A percentile compares a stretch with the other conserved stretches of the same genome.
Conservation (phyloP, 2,888 invertebrate species). For the Hermaeophaga mercurialis region DNA sequence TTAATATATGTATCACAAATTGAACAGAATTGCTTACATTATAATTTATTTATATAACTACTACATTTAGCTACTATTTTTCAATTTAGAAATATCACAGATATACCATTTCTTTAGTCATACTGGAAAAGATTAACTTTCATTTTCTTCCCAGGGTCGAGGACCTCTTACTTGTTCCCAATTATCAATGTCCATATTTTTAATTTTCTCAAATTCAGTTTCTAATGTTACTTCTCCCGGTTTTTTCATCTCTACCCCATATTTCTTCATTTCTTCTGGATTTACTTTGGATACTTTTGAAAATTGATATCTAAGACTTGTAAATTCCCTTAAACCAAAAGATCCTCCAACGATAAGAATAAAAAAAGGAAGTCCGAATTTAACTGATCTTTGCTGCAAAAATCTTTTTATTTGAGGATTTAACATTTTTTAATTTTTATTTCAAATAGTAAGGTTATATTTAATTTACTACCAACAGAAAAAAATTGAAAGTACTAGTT, state of each 20-base stretch:
- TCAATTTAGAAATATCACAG: background rate
- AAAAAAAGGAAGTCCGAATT: constrained; percentile 75
- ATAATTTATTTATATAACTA: no score
- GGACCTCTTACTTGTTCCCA: constrained; percentile 88
- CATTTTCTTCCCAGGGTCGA: constrained; percentile 80
- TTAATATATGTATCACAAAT: no score
- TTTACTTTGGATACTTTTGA: constrained; percentile 62
- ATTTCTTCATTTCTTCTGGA: constrained; percentile 69
- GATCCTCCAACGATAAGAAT: constrained; percentile 77
- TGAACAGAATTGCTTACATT: no score
- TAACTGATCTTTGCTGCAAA: constrained; percentile 55
- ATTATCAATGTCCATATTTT: constrained; percentile 74
- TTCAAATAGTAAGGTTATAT: constrained; percentile 6
- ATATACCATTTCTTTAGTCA: no score
- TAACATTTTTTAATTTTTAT: constrained; percentile 3
- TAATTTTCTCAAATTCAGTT: constrained; percentile 73
- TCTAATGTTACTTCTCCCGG: constrained; percentile 74
- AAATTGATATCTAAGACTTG: constrained; percentile 72
- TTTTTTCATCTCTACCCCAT: constrained; percentile 70
- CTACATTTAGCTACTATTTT: no score
- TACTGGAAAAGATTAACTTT: no score
- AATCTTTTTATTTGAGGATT: constrained; percentile 28
- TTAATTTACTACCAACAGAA: no score
- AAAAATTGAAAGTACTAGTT: no score
- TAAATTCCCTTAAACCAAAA: constrained; percentile 75